A percentile compares a stretch with the other conserved stretches of the same genome.
phyloP scores from a whole-genome alignment of 2,888 invertebrate genomes.

The Acleris laterana region DNA sequence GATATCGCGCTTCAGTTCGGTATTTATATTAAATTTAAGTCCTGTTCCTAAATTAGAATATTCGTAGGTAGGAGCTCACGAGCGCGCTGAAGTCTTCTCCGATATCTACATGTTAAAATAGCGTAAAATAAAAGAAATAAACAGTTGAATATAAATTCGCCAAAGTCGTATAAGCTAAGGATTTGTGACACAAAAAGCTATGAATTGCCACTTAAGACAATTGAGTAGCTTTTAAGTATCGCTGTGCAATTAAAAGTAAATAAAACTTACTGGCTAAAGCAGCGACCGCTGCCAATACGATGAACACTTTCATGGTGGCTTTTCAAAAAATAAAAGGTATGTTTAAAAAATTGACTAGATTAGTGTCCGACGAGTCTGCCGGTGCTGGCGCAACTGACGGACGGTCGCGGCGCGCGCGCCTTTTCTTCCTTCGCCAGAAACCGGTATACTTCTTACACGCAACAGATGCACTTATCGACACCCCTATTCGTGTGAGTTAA shows the following conservation, averaged over 20 bases:
- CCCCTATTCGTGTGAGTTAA: conserved; percentile 65
- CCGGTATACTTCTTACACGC: conserved; percentile 68
- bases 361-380: conserved; percentile 73
- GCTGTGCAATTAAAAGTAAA: conserved; percentile 23
- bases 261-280: conserved; percentile 77
- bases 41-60: too few relatives aligned
- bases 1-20: too few relatives aligned
- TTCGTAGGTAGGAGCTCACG: neutral
- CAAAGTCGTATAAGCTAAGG: conserved; percentile 26
- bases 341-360: conserved; percentile 78
- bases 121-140: neutral
- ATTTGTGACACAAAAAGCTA: conserved; percentile 18
- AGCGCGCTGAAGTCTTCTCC: conserved; percentile 62
- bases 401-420: conserved; percentile 70
- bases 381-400: conserved; percentile 79
- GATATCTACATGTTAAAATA: conserved; percentile 30
- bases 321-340: conserved; percentile 59
- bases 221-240: conserved; percentile 21
- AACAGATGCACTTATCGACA: conserved; percentile 73
- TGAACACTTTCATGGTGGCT: conserved; percentile 82
- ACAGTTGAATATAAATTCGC: conserved; percentile 24
- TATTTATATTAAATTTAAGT: too few relatives aligned
- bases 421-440: conserved; percentile 78
- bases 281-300: conserved; percentile 74
- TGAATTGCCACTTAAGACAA: conserved; percentile 9